These are phyloP conservation scores for Crypturellus undulatus DNA, from an alignment of 2,113 vertebrate genomes.

Conservation along the genomic window DNA sequence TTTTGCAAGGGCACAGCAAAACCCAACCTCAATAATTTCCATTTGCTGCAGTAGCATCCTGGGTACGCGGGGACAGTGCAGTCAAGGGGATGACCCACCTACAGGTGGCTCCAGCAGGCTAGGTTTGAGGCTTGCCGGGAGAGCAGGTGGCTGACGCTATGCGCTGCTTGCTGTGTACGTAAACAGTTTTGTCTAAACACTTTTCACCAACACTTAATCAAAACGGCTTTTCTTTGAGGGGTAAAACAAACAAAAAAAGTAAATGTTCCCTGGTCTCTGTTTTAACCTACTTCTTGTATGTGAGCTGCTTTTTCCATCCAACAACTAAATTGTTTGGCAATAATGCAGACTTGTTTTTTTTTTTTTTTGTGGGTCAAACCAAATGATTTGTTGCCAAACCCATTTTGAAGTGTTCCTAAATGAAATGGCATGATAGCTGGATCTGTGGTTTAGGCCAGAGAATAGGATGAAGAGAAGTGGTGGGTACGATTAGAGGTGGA, in stretches of 20 bases:
- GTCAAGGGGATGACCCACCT: background rate
- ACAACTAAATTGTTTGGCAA: background rate
- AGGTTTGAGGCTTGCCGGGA: background rate
- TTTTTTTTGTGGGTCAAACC: background rate
- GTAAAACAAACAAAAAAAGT: background rate
- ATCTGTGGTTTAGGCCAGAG: background rate
- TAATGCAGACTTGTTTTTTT: background rate
- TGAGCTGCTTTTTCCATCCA: background rate
- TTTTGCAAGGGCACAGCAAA: background rate
- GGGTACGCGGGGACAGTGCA: background rate
- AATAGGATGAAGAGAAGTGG: background rate
- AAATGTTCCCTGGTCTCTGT: background rate
- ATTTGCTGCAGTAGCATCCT: background rate
- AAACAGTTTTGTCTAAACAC: background rate
- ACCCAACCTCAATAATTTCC: background rate
- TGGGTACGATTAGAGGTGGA: background rate
- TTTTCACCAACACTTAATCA: background rate
- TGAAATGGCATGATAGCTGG: background rate
- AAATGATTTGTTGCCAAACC: background rate
- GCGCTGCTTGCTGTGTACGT: background rate
- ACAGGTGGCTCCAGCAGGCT: conserved; percentile 16
- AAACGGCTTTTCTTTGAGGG: background rate
- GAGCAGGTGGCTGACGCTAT: background rate
- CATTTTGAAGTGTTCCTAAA: conserved; percentile 1
- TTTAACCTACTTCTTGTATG: background rate